A percentile compares a stretch with the other conserved stretches of the same genome.
phyloP scores from a whole-genome alignment of 2,797 vertebrate species.

The Enteromius unitaeniatus region DNA sequence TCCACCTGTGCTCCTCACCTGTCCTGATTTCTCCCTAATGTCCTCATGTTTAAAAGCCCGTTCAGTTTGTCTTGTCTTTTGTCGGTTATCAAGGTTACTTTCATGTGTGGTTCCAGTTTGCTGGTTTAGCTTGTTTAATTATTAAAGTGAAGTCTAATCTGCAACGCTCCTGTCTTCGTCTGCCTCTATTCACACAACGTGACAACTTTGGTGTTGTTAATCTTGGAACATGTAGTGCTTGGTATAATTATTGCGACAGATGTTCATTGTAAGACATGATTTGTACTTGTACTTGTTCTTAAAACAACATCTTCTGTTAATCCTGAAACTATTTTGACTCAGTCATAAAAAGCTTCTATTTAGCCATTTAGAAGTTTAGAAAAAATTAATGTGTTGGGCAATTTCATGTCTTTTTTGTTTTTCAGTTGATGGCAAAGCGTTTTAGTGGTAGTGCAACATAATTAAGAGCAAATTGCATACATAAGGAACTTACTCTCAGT shows the following conservation, averaged over 20 bases:
- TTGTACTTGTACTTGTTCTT: background rate
- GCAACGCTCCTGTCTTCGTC: no score
- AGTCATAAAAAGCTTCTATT: background rate
- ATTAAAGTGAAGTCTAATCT: no score
- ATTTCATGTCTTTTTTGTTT: background rate
- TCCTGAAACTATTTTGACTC: background rate
- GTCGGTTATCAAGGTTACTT: no score
- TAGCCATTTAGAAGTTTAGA: background rate
- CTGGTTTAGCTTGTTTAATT: no score
- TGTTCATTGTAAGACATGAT: conserved; percentile 8
- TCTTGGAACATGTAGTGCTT: background rate
- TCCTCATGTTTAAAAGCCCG: no score
- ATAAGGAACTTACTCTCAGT: background rate
- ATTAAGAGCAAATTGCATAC: background rate
- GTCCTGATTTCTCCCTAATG: no score
- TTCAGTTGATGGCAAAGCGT: background rate
- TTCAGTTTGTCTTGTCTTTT: no score
- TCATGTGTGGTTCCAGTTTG: no score
- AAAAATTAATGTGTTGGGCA: background rate
- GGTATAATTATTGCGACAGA: background rate
- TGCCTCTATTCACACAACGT: no score
- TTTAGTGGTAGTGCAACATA: background rate
- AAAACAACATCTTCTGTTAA: conserved; percentile 6
- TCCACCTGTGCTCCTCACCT: no score
- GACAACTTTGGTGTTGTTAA: background rate